These are phyloP conservation scores for Clavelina lepadiformis DNA, from an alignment of 23 tunicate genomes.

Conservation along the genomic window DNA sequence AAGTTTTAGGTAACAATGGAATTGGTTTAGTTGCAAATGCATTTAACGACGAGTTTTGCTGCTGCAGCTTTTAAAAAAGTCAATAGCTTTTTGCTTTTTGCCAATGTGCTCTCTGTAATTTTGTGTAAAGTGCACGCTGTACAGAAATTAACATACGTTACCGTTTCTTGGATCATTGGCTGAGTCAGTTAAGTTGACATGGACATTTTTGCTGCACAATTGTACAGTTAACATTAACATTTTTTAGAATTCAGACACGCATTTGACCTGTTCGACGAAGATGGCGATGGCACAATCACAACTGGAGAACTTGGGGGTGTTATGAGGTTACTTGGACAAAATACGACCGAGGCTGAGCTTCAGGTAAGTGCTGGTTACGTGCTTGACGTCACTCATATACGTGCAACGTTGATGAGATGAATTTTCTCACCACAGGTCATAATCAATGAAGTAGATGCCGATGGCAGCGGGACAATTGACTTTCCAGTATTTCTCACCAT, in stretches of 20 bases:
- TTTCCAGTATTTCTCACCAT: no score
- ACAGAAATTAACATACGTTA: background rate
- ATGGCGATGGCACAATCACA: no score
- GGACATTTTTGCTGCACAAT: background rate
- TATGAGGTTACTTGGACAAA: slow-evolving; percentile 94
- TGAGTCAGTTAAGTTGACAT: background rate
- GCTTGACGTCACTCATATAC: no score
- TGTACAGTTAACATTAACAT: no score
- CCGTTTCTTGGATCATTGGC: background rate
- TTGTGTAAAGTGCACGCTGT: background rate
- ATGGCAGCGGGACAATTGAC: no score
- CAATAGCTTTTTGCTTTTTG: background rate
- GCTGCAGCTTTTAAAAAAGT: background rate
- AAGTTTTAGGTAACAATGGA: slow-evolving; percentile 42
- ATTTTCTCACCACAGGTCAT: no score
- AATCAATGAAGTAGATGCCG: no score
- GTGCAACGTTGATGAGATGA: no score
- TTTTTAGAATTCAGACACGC: no score
- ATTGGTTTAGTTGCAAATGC: background rate
- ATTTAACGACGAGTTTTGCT: background rate
- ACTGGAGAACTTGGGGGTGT: slow-evolving; percentile 93
- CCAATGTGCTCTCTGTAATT: background rate
- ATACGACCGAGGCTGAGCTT: slow-evolving; percentile 90
- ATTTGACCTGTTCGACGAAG: no score
- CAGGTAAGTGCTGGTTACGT: no score